Percentiles rank a stretch among this genome's conserved stretches.
Conservation (phyloP, 1,140 invertebrate genomes). For the Cecropterus lyciades region DNA sequence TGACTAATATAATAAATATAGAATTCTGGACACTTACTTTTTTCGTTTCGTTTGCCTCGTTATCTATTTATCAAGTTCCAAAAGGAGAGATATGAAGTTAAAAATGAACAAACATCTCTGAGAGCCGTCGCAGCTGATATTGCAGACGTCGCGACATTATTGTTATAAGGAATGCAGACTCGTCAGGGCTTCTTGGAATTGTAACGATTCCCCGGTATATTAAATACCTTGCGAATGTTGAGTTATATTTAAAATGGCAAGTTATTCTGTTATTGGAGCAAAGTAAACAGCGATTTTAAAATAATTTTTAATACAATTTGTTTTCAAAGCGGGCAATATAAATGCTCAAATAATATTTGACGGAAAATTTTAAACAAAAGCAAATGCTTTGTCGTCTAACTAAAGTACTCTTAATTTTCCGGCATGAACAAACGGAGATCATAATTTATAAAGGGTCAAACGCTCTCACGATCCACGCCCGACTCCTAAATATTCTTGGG, state of each 20-base stretch:
- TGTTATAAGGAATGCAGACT: neutral
- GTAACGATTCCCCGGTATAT: neutral
- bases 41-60: too few relatives aligned
- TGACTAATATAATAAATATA: too few relatives aligned
- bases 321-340: too few relatives aligned
- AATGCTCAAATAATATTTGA: too few relatives aligned
- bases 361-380: neutral
- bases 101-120: neutral
- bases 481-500: constrained; percentile 7
- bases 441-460: constrained; percentile 22
- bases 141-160: constrained; percentile 11
- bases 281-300: too few relatives aligned
- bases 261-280: neutral
- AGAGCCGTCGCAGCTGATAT: constrained; percentile 1
- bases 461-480: neutral
- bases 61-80: neutral
- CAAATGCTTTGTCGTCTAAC: constrained; percentile 17
- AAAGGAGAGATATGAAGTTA: neutral
- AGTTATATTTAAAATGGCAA: neutral
- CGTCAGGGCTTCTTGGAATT: neutral
- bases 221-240: neutral
- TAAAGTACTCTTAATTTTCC: constrained; percentile 24
- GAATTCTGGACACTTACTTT: too few relatives aligned
- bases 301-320: too few relatives aligned
- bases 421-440: constrained; percentile 10